These are phyloP conservation scores for Sebastes oblongus DNA, from an alignment of 2,797 vertebrate species.

Conservation along the genomic window DNA sequence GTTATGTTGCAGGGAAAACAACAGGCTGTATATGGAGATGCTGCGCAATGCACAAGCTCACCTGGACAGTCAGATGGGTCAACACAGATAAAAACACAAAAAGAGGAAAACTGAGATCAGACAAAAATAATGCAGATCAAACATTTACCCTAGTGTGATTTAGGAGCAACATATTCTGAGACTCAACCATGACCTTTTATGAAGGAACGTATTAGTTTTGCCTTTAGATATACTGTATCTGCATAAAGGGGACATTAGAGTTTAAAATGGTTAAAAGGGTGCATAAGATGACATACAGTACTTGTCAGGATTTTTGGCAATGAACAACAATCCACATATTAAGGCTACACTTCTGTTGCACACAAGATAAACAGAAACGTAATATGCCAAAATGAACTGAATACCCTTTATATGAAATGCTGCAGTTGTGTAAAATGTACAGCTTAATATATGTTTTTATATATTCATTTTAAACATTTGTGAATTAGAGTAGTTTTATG, in stretches of 20 bases:
- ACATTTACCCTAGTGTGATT: neutral
- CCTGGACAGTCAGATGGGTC: slow-evolving; percentile 64
- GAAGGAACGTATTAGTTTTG: neutral
- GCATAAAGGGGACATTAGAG: no score
- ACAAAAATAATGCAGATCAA: neutral
- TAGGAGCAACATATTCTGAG: neutral
- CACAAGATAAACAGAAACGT: neutral
- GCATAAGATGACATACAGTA: neutral
- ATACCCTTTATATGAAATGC: neutral
- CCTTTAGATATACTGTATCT: neutral
- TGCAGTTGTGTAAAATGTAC: neutral
- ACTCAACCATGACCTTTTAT: neutral
- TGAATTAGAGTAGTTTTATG: no score
- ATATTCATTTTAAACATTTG: no score
- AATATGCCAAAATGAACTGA: neutral
- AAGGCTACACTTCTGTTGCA: neutral
- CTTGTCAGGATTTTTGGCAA: no score
- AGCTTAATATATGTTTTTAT: neutral
- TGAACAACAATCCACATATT: neutral
- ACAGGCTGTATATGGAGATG: slow-evolving; percentile 76
- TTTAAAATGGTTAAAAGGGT: neutral
- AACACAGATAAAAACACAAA: slow-evolving; percentile 30
- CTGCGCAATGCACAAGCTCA: slow-evolving; percentile 69
- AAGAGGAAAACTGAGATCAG: neutral
- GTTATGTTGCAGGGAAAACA: slow-evolving; percentile 70